These are phyloP conservation scores for Dermatemys mawii DNA, from an alignment of 2,113 vertebrate genomes.

Conservation along the genomic window DNA sequence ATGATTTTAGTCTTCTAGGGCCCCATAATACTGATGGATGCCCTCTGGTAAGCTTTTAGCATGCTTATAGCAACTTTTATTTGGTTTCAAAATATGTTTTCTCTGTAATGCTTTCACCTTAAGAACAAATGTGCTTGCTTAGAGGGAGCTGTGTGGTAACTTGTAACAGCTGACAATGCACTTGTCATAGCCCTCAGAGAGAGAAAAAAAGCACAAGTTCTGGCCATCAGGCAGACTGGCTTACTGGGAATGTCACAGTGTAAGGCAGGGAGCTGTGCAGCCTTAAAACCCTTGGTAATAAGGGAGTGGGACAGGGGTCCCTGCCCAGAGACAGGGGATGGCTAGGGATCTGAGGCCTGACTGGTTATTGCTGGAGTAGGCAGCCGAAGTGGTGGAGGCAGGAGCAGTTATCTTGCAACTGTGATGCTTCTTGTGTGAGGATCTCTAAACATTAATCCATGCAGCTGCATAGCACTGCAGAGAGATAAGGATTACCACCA, in stretches of 20 bases:
- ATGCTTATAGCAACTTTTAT: background rate
- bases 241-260: background rate
- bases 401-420: background rate
- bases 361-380: background rate
- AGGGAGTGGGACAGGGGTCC: background rate
- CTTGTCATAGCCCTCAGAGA: background rate
- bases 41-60: background rate
- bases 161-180: background rate
- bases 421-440: background rate
- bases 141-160: background rate
- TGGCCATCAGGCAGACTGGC: background rate
- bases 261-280: background rate
- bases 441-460: background rate
- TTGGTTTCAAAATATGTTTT: background rate
- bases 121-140: background rate
- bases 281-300: background rate
- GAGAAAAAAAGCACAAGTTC: background rate
- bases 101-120: background rate
- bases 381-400: background rate
- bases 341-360: background rate
- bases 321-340: background rate
- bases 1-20: background rate
- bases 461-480: background rate
- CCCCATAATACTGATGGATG: background rate
- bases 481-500: background rate